A percentile compares a stretch with the other conserved stretches of the same genome.
These are phyloP conservation scores for Diorhabda sublineata DNA, from an alignment of 1,140 invertebrate genomes.

Conservation along the genomic window DNA sequence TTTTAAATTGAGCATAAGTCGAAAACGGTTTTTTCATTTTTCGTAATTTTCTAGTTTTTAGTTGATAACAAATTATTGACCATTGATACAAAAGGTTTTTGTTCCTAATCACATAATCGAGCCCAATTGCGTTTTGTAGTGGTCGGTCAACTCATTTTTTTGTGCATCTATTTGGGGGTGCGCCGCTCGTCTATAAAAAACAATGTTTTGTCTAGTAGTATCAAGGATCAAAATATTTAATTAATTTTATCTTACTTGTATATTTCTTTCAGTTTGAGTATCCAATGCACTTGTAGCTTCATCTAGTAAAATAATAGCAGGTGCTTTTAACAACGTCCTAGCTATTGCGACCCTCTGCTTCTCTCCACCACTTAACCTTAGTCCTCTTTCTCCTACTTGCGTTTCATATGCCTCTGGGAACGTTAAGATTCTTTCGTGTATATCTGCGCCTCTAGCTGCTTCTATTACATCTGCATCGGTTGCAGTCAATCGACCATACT, in stretches of 20 bases:
- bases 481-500: constrained; percentile 81
- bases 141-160: too few species aligned
- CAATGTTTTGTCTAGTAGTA: too few species aligned
- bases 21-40: too few species aligned
- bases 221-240: too few species aligned
- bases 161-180: too few species aligned
- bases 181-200: too few species aligned
- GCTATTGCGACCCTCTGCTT: constrained; percentile 93
- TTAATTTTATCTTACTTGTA: constrained; percentile 52
- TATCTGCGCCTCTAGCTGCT: constrained; percentile 88
- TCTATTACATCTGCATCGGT: constrained; percentile 78
- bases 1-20: too few species aligned
- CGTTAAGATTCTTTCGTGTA: constrained; percentile 84
- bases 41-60: too few species aligned
- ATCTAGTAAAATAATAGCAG: constrained; percentile 72
- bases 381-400: constrained; percentile 75
- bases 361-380: constrained; percentile 82
- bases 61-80: too few species aligned
- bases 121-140: too few species aligned
- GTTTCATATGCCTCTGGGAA: constrained; percentile 89
- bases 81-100: too few species aligned
- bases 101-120: too few species aligned
- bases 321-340: constrained; percentile 82
- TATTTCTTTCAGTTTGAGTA: constrained; percentile 79
- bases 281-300: constrained; percentile 86